Conservation (phyloP, 2,888 invertebrate species). For the Atethmia centrago region DNA sequence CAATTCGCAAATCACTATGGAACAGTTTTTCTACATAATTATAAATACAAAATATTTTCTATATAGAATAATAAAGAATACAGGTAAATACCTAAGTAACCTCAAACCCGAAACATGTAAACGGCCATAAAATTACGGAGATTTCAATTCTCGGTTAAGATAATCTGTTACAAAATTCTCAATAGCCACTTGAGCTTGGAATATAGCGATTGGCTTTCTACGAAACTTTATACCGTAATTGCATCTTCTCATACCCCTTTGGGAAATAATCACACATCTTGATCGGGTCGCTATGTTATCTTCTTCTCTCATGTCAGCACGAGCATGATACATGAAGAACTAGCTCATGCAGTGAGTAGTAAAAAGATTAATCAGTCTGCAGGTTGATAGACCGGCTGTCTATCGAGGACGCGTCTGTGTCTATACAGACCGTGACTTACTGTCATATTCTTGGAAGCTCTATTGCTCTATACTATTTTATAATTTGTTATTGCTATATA, state of each 20-base stretch:
- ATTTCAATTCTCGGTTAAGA: neutral
- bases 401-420: neutral
- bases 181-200: neutral
- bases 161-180: slow-evolving; percentile 1
- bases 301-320: neutral
- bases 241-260: neutral
- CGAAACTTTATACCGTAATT: slow-evolving; percentile 11
- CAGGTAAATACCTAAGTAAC: neutral
- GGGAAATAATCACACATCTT: slow-evolving; percentile 21
- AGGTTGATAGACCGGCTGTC: neutral
- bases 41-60: no score
- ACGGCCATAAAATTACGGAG: neutral
- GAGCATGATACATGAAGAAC: neutral
- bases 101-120: neutral
- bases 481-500: neutral
- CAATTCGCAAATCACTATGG: neutral
- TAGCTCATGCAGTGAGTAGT: neutral
- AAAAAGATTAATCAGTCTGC: neutral
- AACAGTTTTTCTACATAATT: neutral
- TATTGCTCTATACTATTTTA: neutral
- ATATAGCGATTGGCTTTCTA: slow-evolving; percentile 9
- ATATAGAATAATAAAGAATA: no score
- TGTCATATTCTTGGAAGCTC: neutral
- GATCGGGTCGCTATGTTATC: neutral
- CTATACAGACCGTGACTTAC: neutral